phyloP scores from a whole-genome alignment of 2,888 invertebrate genomes.

The Epirrita christyi region DNA sequence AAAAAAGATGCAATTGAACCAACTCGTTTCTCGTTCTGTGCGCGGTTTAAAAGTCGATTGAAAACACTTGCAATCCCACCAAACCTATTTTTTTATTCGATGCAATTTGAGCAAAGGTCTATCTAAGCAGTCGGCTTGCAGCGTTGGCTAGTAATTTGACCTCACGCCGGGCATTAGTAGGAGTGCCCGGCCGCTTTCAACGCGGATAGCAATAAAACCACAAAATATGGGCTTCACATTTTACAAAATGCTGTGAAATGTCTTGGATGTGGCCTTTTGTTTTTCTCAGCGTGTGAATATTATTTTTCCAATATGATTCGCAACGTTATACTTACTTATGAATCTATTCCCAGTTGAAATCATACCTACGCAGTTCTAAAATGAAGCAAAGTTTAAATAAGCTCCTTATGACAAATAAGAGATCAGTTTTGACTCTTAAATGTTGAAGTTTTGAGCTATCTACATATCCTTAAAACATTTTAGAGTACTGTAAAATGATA shows the following conservation, averaged over 20 bases:
- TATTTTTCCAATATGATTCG: background rate
- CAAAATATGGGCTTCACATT: constrained; percentile 62
- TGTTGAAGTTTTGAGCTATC: no score
- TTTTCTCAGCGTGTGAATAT: background rate
- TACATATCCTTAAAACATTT: no score
- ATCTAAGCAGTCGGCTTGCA: constrained; percentile 65
- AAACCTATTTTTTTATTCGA: constrained; percentile 64
- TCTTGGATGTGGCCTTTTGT: constrained; percentile 59
- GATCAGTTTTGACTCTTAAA: no score
- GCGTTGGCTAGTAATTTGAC: constrained; percentile 71
- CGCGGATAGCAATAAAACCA: constrained; percentile 68
- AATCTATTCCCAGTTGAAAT: no score
- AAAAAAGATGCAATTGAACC: constrained; percentile 34
- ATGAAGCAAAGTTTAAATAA: no score
- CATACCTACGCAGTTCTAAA: no score
- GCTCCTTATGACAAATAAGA: no score
- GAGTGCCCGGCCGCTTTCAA: constrained; percentile 69
- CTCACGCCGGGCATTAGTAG: constrained; percentile 71
- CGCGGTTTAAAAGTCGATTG: constrained; percentile 53
- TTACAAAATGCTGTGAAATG: constrained; percentile 60
- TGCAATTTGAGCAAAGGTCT: constrained; percentile 65
- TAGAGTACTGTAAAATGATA: constrained; percentile 2
- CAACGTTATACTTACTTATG: background rate
- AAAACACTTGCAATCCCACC: constrained; percentile 63
- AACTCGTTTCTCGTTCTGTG: constrained; percentile 32